Conservation (phyloP, 2,113 vertebrate genomes). For the Chaenogobius annularis region DNA sequence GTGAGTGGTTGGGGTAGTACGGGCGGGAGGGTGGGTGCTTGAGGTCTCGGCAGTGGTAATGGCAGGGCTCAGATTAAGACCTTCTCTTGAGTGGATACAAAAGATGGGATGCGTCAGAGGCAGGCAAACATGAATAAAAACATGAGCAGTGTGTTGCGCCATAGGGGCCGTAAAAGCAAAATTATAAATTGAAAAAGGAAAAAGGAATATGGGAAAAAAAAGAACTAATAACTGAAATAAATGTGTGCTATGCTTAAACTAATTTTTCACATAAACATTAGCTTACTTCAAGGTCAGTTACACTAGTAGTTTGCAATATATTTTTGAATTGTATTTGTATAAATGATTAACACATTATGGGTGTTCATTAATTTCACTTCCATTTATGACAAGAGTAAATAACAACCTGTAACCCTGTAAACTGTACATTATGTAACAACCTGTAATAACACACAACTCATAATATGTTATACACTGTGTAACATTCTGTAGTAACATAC, state of each 20-base stretch:
- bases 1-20: conserved; percentile 47
- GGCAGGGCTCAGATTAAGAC: conserved; percentile 73
- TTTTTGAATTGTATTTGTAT: neutral
- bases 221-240: neutral
- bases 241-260: neutral
- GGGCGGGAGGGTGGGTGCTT: neutral
- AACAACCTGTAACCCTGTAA: too few relatives aligned
- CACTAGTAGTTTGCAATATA: neutral
- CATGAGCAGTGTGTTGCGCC: conserved; percentile 60
- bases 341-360: too few relatives aligned
- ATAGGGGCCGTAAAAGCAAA: conserved; percentile 63
- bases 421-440: too few relatives aligned
- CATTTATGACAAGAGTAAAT: too few relatives aligned
- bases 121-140: conserved; percentile 72
- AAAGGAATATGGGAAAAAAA: conserved; percentile 50
- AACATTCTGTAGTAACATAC: too few relatives aligned
- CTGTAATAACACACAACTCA: too few relatives aligned
- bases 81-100: conserved; percentile 64
- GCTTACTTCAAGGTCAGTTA: neutral
- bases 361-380: too few relatives aligned
- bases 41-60: conserved; percentile 67
- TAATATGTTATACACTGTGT: too few relatives aligned
- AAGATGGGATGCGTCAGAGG: conserved; percentile 65
- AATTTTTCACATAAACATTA: neutral
- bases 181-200: conserved; percentile 58